phyloP scores from a whole-genome alignment of 2,113 vertebrate genomes.

The Piaya cayana region DNA sequence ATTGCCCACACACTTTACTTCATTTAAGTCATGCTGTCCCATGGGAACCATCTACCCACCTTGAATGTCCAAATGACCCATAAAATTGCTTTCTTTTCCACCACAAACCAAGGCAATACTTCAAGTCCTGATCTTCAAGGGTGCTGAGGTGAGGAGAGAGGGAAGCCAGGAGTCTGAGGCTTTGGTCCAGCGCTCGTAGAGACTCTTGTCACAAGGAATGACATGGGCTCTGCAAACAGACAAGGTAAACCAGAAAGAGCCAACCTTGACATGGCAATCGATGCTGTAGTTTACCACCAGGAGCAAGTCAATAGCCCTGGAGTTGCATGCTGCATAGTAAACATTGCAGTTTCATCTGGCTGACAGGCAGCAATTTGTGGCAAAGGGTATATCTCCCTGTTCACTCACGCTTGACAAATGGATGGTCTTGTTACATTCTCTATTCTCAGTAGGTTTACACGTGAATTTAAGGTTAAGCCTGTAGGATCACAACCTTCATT shows the following conservation, averaged over 20 bases:
- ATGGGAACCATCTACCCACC: neutral
- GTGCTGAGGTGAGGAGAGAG: neutral
- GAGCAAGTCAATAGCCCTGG: constrained; percentile 13
- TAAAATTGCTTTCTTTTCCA: neutral
- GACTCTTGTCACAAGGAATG: neutral
- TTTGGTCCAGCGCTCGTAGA: neutral
- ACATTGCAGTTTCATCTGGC: constrained; percentile 20
- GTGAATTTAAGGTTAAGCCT: constrained; percentile 31
- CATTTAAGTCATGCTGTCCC: neutral
- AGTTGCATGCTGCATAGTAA: constrained; percentile 9
- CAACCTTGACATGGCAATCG: constrained; percentile 37
- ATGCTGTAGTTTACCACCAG: neutral
- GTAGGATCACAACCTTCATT: neutral
- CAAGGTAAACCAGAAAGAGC: constrained; percentile 28
- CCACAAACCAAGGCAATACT: neutral
- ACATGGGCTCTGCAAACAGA: constrained; percentile 21
- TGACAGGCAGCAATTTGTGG: constrained; percentile 46
- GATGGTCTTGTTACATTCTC: neutral
- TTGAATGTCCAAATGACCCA: neutral
- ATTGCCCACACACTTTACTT: neutral
- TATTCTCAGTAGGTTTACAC: neutral
- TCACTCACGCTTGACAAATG: neutral
- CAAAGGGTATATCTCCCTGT: constrained; percentile 38
- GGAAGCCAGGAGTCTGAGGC: neutral
- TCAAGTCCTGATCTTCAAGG: neutral